phyloP scores from a whole-genome alignment of 2,113 vertebrate species.

The Nycticorax nycticorax region DNA sequence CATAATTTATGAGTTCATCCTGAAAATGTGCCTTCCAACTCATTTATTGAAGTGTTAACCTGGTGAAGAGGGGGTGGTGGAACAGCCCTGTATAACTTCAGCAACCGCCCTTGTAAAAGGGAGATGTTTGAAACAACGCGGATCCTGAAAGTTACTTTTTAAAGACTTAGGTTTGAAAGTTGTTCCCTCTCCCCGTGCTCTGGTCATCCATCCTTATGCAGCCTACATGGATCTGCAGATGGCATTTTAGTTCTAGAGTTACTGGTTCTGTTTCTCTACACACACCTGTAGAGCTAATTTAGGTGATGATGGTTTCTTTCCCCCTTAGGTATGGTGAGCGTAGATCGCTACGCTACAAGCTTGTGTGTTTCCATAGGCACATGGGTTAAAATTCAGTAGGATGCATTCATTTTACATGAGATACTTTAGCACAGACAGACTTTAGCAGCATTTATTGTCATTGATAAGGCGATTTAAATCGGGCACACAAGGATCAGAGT shows the following conservation, averaged over 20 bases:
- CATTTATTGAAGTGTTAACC: background rate
- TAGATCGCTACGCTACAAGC: background rate
- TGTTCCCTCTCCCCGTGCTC: background rate
- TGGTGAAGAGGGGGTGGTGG: background rate
- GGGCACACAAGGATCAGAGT: background rate
- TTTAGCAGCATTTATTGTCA: background rate
- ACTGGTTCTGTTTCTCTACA: background rate
- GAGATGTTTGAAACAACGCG: background rate
- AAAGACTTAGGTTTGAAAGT: background rate
- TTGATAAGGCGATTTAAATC: background rate
- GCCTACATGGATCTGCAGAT: background rate
- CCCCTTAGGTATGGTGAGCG: background rate
- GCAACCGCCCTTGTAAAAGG: background rate
- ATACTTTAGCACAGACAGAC: background rate
- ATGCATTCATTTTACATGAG: background rate
- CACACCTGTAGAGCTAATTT: background rate
- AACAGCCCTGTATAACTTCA: background rate
- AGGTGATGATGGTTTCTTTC: background rate
- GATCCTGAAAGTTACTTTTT: background rate
- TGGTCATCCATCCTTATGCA: background rate
- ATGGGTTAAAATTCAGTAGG: background rate
- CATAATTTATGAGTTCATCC: background rate
- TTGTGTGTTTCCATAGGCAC: background rate
- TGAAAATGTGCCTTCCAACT: background rate
- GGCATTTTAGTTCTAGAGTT: background rate